Evolutionary conservation across 2,888 invertebrate genomes (phyloP), one percentile per base, ranked within the genome.

Genomic region (Rhimphoctona megacephalus): DNA sequence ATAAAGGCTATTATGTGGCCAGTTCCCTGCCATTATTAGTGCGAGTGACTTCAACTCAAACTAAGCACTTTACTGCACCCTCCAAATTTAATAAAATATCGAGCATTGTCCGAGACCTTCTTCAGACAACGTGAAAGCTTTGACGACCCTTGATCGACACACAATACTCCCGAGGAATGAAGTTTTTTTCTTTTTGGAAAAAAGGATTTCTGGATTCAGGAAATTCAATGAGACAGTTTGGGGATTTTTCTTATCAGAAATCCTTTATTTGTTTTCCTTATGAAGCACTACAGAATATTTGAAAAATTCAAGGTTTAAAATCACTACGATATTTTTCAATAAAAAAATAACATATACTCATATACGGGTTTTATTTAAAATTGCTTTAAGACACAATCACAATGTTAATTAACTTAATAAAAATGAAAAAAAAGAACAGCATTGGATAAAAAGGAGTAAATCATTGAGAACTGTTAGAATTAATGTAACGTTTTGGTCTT

Each of bases 11-110:
- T 61, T 61, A 30, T 61, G 61, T 61, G 61, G 61, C 61, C 30
- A 30, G 61, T 61, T 61, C 30, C 61, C 17, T 61, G 61, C 2
- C 30, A 61, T 61, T 61, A 61, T 61, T 61, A 61, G 30, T 61
- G 30, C 61, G 61, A 30, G 61, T 30, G 30, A 61, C 61, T 30
- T 61, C 25, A 30, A 61, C 61, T 17, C 14, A 61, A 61, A 30
- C 61, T 61, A 61, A 61, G 17, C 61, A 61, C 17, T 61, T 61
- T 61, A 61, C 30, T 30, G 61, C 61, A 61, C 61, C 7, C 61
- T 30, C 61, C 61, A 61, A 61, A 61, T 61, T 61, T 30, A 61
- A 61, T 61, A 61, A 61, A 61, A 61, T 61, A 61, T 61, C 17
- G 30, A 30, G 30, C n/a, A 30, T 17, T 17, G 61, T 61, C 30